These are phyloP conservation scores for Acleris literana DNA, from an alignment of 2,888 invertebrate species.

Conservation along the genomic window DNA sequence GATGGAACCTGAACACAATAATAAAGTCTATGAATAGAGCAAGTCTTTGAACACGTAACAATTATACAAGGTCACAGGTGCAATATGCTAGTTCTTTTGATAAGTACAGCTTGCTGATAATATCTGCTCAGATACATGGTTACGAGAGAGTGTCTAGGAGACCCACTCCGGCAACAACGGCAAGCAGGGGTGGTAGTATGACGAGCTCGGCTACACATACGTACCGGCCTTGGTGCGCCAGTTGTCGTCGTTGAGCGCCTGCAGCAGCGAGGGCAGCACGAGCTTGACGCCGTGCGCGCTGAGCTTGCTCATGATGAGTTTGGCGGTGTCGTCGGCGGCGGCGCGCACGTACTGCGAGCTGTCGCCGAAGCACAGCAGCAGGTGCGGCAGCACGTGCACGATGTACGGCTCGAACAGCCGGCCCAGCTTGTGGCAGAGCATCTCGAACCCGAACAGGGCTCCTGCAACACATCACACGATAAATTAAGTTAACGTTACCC, in stretches of 20 bases:
- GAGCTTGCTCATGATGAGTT: slow-evolving; percentile 96
- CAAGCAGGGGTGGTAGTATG: too few species aligned
- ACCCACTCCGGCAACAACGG: too few species aligned
- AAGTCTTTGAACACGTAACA: too few species aligned
- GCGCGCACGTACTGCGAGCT: slow-evolving; percentile 96
- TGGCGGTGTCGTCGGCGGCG: slow-evolving; percentile 98
- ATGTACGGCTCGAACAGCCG: slow-evolving; percentile 99
- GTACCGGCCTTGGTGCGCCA: slow-evolving; percentile 98
- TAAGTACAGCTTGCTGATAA: too few species aligned
- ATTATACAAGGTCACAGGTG: too few species aligned
- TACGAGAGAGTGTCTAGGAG: too few species aligned
- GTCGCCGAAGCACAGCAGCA: slow-evolving; percentile 98
- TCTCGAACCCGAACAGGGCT: slow-evolving; percentile 98
- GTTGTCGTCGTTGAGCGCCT: slow-evolving; percentile 97
- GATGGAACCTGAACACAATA: slow-evolving; percentile 91
- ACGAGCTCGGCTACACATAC: slow-evolving; percentile 32
- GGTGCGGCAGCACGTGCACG: slow-evolving; percentile 97
- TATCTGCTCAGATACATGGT: too few species aligned
- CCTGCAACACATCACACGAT: slow-evolving; percentile 74
- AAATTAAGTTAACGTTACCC: too few species aligned
- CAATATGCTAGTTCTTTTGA: too few species aligned
- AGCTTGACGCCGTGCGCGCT: slow-evolving; percentile 99
- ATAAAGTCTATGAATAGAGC: too few species aligned
- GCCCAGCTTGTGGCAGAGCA: slow-evolving; percentile 96
- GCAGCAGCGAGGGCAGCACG: slow-evolving; percentile 95